A percentile compares a stretch with the other conserved stretches of the same genome.
Conservation (phyloP, 2,113 vertebrate genomes). For the Corvus moneduloides region DNA sequence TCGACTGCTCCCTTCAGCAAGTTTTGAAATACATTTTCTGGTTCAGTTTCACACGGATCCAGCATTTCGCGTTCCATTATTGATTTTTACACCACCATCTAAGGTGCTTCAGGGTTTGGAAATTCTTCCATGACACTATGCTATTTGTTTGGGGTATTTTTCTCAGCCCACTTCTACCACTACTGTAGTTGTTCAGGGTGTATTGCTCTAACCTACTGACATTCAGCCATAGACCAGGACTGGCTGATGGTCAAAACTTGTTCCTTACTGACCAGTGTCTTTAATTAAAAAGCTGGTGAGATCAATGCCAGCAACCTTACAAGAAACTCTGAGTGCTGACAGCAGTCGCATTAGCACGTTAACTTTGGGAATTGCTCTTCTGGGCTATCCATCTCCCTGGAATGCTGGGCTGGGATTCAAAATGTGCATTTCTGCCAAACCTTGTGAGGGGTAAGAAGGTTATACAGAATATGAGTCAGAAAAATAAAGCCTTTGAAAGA, state of each 20-base stretch:
- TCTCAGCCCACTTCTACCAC: not conserved
- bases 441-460: not conserved
- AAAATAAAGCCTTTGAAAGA: not conserved
- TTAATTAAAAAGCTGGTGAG: not conserved
- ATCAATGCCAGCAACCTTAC: not conserved
- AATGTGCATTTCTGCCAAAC: not conserved
- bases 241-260: not conserved
- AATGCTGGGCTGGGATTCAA: not conserved
- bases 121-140: not conserved
- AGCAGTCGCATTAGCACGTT: not conserved
- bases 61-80: not conserved
- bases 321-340: slow-evolving; percentile 3
- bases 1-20: slow-evolving; percentile 1
- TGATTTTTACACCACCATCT: not conserved
- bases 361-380: slow-evolving; percentile 20
- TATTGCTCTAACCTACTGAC: not conserved
- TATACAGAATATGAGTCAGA: not conserved
- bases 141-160: not conserved
- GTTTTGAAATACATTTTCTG: slow-evolving; percentile 27
- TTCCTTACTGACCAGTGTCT: not conserved
- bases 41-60: not conserved
- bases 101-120: not conserved
- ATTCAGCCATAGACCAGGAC: not conserved
- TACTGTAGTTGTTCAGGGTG: not conserved
- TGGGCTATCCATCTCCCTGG: not conserved